phyloP scores from a whole-genome alignment of 2,888 invertebrate species.

The Euclidia mi region DNA sequence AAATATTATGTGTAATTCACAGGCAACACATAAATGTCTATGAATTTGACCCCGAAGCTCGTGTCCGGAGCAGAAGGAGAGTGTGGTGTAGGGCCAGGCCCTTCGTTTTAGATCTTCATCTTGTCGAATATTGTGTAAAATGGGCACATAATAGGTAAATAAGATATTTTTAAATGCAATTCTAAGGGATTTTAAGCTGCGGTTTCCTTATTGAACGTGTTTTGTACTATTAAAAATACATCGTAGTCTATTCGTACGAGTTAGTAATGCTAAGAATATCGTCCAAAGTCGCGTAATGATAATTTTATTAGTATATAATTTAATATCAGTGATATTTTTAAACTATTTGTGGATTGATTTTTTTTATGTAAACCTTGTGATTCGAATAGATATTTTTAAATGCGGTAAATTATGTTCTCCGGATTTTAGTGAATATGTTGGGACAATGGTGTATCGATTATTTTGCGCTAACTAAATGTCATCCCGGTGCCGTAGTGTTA shows the following conservation, averaged over 20 bases:
- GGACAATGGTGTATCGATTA: slow-evolving; percentile 90
- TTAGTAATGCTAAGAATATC: slow-evolving; percentile 87
- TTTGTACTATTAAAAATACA: slow-evolving; percentile 75
- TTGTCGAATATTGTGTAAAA: slow-evolving; percentile 85
- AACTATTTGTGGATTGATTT: slow-evolving; percentile 61
- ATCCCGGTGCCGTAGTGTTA: slow-evolving; percentile 88
- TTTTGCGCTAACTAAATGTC: slow-evolving; percentile 90
- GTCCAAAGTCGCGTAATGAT: slow-evolving; percentile 83
- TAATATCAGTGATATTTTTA: slow-evolving; percentile 79
- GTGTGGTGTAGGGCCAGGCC: slow-evolving; percentile 88
- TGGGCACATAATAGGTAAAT: slow-evolving; percentile 90
- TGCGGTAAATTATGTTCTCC: slow-evolving; percentile 70
- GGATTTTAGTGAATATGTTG: slow-evolving; percentile 85
- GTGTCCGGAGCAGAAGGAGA: slow-evolving; percentile 87
- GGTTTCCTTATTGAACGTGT: slow-evolving; percentile 45
- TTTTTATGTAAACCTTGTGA: slow-evolving; percentile 45
- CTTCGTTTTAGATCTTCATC: slow-evolving; percentile 87
- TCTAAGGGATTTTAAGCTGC: slow-evolving; percentile 29
- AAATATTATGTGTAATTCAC: slow-evolving; percentile 36
- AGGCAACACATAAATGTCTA: slow-evolving; percentile 87
- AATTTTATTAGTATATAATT: slow-evolving; percentile 77
- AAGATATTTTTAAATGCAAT: slow-evolving; percentile 62
- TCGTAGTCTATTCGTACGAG: slow-evolving; percentile 72
- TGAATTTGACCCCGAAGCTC: slow-evolving; percentile 90
- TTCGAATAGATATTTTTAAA: slow-evolving; percentile 51